Base-by-base conservation (phyloP, 2,797 vertebrate species). In the Cottoperca gobio region DNA sequence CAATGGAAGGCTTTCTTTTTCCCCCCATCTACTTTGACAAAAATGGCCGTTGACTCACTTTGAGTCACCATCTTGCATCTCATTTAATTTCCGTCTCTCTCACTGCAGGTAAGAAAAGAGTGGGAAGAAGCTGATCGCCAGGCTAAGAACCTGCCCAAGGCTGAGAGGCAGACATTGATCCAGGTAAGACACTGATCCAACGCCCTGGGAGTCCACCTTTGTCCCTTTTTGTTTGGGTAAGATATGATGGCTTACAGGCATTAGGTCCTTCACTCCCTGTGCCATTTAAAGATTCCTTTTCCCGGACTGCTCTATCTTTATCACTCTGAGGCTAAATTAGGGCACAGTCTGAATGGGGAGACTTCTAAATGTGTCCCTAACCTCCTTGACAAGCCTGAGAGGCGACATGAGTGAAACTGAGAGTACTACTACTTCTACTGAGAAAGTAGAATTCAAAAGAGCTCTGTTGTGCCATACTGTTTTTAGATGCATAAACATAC, bases 91-190 rank as follows among this genome's bases (percentile, higher is more conserved):
- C 61, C 31, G 0, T 80, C 3, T 54, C 31, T 46, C 37, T 60
- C 61, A 4, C 63, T 80, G 4, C 76, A 99, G 98, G 97, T 99
- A 64, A 97, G 98, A 85, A 99, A 98, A 83, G 97, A 99, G 78
- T 99, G 98, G 98, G 98, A 99, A 79, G 97, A 99, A 79, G 98
- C 97, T 0, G 98, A 99, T 70, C 95, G 92, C 66, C 97, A 99
- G 91, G 97, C 97, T 0, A 97, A 97, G 88, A 99, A 98, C 88
- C 95, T 99, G 48, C 98, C 98, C 63, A 99, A 98, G 91, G 94
- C 96, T 45, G 97, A 99, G 91, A 96, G 96, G 82, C 98, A 99
- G 92, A 98, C 96, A 33, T 93, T 99, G 72, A 97, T 98, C 90
- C 98, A 99, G 96, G 98, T 99, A 81, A 90, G 85, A 74, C 84